A percentile compares a stretch with the other conserved stretches of the same genome.
These are phyloP conservation scores for Meandrina meandrites DNA, from an alignment of 92 coral and sea anemone species.

Conservation along the genomic window DNA sequence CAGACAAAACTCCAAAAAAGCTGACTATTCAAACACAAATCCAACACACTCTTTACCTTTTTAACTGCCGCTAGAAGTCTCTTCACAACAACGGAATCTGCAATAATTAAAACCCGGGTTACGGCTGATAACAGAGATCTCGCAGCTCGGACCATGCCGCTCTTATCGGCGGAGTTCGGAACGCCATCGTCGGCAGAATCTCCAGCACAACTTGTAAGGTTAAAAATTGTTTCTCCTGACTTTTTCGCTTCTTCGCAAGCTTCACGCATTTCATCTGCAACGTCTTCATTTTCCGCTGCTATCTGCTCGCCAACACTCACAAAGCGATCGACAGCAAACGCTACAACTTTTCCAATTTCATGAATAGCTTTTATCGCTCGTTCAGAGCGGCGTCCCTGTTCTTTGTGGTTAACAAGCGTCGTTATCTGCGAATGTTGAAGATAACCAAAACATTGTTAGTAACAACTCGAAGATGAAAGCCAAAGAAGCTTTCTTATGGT, in stretches of 20 bases:
- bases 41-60: slow-evolving; percentile 68
- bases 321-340: slow-evolving; percentile 83
- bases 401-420: slow-evolving; percentile 96
- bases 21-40: neutral
- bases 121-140: slow-evolving; percentile 91
- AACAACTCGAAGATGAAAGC: slow-evolving; percentile 11
- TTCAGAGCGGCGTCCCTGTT: slow-evolving; percentile 69
- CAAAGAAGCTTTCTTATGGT: neutral
- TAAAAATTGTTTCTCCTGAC: slow-evolving; percentile 87
- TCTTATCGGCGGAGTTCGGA: slow-evolving; percentile 63
- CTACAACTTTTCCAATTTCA: slow-evolving; percentile 83
- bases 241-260: slow-evolving; percentile 94
- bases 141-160: slow-evolving; percentile 88
- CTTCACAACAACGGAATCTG: slow-evolving; percentile 93
- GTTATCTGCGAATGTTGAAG: slow-evolving; percentile 71
- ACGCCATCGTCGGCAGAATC: slow-evolving; percentile 52
- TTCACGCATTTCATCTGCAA: slow-evolving; percentile 90
- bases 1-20: slow-evolving; percentile 5
- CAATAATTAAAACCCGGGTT: slow-evolving; percentile 87
- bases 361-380: slow-evolving; percentile 78
- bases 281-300: slow-evolving; percentile 88
- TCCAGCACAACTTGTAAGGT: slow-evolving; percentile 71
- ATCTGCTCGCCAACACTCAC: slow-evolving; percentile 97
- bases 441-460: slow-evolving; percentile 17
- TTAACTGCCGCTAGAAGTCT: slow-evolving; percentile 89